These are phyloP conservation scores for Ochotona curzoniae DNA, from an alignment of 2,113 vertebrate genomes.

Conservation along the genomic window DNA sequence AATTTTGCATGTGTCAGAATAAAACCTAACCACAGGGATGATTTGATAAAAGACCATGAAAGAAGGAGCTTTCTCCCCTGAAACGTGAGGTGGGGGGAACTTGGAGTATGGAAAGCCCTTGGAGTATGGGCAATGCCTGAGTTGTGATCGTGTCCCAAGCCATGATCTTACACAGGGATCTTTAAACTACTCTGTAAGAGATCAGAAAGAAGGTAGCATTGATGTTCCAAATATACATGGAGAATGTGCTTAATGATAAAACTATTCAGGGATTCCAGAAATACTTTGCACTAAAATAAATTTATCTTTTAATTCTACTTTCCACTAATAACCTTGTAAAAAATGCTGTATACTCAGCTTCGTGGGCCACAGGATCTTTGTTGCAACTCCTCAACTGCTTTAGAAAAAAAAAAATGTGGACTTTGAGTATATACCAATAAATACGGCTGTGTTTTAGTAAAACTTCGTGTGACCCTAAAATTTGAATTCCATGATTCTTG, in stretches of 20 bases:
- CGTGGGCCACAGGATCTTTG: not conserved
- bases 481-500: slow-evolving; percentile 7
- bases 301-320: too few relatives aligned
- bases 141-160: not conserved
- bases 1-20: not conserved
- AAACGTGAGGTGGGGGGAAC: not conserved
- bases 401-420: not conserved
- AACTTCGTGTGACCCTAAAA: not conserved
- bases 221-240: too few relatives aligned
- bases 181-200: not conserved
- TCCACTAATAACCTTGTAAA: too few relatives aligned
- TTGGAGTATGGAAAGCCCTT: not conserved
- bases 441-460: not conserved
- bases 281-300: too few relatives aligned
- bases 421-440: not conserved
- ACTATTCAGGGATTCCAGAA: too few relatives aligned
- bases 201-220: not conserved
- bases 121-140: not conserved
- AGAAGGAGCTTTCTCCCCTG: not conserved
- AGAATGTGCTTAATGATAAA: too few relatives aligned
- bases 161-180: not conserved
- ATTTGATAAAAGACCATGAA: not conserved
- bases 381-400: not conserved
- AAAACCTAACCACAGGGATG: slow-evolving; percentile 11
- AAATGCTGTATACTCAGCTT: not conserved